phyloP scores from a whole-genome alignment of 2,113 vertebrate species.

The Heterochromis multidens region DNA sequence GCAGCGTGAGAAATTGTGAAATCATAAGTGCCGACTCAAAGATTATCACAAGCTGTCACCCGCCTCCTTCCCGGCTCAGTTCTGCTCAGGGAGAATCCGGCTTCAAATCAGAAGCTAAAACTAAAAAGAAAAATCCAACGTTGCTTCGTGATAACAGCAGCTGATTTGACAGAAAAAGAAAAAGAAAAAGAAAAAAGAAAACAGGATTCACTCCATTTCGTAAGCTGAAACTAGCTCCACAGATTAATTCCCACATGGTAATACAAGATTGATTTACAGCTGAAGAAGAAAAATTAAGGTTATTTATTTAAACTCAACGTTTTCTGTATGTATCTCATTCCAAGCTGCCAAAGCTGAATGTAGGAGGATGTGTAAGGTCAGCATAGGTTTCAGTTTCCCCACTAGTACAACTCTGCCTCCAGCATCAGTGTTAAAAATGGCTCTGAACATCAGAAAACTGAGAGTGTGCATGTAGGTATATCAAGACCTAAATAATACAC shows the following conservation, averaged over 20 bases:
- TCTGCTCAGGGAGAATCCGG: neutral
- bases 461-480: neutral
- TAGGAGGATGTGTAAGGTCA: neutral
- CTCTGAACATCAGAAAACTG: too few species aligned
- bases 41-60: neutral
- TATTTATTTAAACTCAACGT: neutral
- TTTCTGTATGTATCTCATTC: neutral
- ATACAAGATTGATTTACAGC: neutral
- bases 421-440: neutral
- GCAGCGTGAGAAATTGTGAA: neutral
- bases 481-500: neutral
- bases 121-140: neutral
- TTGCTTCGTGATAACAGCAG: neutral
- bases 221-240: neutral
- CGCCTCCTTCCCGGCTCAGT: neutral
- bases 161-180: neutral
- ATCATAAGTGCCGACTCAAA: neutral
- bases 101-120: neutral
- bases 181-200: too few species aligned
- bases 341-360: neutral
- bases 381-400: constrained; percentile 12
- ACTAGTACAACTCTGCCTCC: neutral
- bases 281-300: neutral
- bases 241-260: neutral
- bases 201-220: neutral